Conservation (phyloP, 2,888 invertebrate genomes). For the Seira sanloemensis region DNA sequence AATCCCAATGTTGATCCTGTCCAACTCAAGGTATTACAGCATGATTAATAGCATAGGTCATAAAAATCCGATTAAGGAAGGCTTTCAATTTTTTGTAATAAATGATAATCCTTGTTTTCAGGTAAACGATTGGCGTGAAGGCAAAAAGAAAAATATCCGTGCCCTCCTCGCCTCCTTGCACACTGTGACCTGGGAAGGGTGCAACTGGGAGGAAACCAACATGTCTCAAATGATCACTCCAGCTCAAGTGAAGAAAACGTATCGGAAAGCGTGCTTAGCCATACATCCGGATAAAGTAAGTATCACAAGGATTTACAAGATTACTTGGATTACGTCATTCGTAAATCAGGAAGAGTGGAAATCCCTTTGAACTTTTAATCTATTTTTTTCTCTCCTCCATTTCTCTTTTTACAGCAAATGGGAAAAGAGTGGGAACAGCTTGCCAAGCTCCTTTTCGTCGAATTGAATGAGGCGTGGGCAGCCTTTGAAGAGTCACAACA, state of each 20-base stretch:
- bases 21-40: slow-evolving; percentile 65
- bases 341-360: no score
- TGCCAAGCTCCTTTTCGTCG: slow-evolving; percentile 98
- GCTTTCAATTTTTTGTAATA: no score
- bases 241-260: slow-evolving; percentile 96
- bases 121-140: slow-evolving; percentile 87
- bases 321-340: slow-evolving; percentile 42
- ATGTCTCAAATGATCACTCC: slow-evolving; percentile 96
- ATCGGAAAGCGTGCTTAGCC: slow-evolving; percentile 95
- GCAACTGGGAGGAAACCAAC: slow-evolving; percentile 93
- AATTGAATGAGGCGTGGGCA: slow-evolving; percentile 98
- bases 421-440: slow-evolving; percentile 94
- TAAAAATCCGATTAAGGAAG: not conserved
- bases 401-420: slow-evolving; percentile 92
- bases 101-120: no score
- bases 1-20: slow-evolving; percentile 65
- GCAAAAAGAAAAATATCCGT: slow-evolving; percentile 97
- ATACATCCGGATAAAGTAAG: slow-evolving; percentile 98
- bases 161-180: slow-evolving; percentile 96
- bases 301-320: slow-evolving; percentile 18
- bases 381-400: no score
- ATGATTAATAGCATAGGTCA: not conserved
- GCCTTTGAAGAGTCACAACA: slow-evolving; percentile 85
- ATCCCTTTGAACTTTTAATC: no score
- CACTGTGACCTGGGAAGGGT: slow-evolving; percentile 93